Evolutionary conservation across 1,140 invertebrate genomes (phyloP).

Genomic region (Bombus superbus): DNA sequence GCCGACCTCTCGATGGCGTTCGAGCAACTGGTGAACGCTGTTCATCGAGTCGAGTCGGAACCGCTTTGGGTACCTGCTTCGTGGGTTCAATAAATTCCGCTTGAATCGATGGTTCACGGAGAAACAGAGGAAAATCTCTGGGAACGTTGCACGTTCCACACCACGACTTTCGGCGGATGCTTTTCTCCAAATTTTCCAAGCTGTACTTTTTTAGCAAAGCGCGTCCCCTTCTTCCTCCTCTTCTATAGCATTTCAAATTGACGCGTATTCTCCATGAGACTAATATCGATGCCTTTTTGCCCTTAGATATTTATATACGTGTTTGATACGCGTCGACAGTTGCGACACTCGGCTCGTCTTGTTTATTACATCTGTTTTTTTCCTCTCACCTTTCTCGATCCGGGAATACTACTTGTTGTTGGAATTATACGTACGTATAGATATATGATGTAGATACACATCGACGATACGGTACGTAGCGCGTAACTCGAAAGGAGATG

Average conservation of each 20-base stretch:
- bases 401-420: slow-evolving; percentile 1
- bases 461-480: too few relatives aligned
- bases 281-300: slow-evolving; percentile 42
- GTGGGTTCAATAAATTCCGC: slow-evolving; percentile 91
- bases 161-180: slow-evolving; percentile 31
- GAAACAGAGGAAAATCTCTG: not conserved
- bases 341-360: slow-evolving; percentile 11
- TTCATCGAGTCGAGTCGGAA: slow-evolving; percentile 94
- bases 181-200: slow-evolving; percentile 14
- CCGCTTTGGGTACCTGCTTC: slow-evolving; percentile 97
- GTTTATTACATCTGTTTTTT: slow-evolving; percentile 19
- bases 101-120: not conserved
- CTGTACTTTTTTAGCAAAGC: not conserved
- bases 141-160: not conserved
- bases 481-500: not conserved
- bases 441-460: not conserved
- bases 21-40: slow-evolving; percentile 91
- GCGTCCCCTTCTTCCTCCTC: slow-evolving; percentile 10
- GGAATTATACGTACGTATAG: not conserved
- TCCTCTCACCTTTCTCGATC: not conserved
- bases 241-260: slow-evolving; percentile 43
- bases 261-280: slow-evolving; percentile 20
- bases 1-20: slow-evolving; percentile 94
- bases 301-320: slow-evolving; percentile 5
- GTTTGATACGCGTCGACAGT: slow-evolving; percentile 38